Conservation (phyloP, 2,797 vertebrate genomes). For the Arnoldichthys spilopterus region DNA sequence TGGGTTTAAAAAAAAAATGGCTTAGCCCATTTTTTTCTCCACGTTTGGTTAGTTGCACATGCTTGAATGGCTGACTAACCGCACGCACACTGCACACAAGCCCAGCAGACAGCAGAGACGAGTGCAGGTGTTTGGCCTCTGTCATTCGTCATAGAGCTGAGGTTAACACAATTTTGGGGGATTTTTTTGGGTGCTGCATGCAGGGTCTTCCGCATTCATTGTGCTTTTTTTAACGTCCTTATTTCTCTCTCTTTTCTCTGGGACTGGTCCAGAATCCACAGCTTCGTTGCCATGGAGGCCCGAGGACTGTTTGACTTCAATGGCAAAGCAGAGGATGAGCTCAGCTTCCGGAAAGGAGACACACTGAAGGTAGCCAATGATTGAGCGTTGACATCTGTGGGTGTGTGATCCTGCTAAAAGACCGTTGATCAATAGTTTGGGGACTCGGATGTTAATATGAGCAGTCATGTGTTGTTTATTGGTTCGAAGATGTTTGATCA, state of each 20-base stretch:
- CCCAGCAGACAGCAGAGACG: conserved; percentile 15
- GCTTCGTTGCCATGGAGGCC: conserved; percentile 85
- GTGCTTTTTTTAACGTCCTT: neutral
- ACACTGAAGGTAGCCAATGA: conserved; percentile 84
- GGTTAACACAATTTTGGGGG: conserved; percentile 4
- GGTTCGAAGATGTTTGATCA: too few species aligned
- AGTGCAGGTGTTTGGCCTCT: conserved; percentile 30
- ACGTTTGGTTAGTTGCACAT: neutral
- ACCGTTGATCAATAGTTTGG: too few species aligned
- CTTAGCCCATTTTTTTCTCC: neutral
- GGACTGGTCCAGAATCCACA: neutral
- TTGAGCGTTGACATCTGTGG: neutral
- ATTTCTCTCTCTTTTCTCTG: neutral
- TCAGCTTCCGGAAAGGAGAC: conserved; percentile 91
- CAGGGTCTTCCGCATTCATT: neutral
- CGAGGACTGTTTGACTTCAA: conserved; percentile 87
- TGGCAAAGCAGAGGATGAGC: conserved; percentile 86
- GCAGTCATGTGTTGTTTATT: neutral
- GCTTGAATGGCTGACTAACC: conserved; percentile 12
- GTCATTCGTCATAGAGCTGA: conserved; percentile 2
- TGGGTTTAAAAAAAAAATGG: neutral
- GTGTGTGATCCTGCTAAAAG: neutral
- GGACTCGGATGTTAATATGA: too few species aligned
- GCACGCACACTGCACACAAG: neutral
- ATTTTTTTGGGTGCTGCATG: neutral